Percentiles rank a stretch among this genome's conserved stretches.
Evolutionary conservation across 2,888 invertebrate species (phyloP).

Genomic region (Troilus luridus): DNA sequence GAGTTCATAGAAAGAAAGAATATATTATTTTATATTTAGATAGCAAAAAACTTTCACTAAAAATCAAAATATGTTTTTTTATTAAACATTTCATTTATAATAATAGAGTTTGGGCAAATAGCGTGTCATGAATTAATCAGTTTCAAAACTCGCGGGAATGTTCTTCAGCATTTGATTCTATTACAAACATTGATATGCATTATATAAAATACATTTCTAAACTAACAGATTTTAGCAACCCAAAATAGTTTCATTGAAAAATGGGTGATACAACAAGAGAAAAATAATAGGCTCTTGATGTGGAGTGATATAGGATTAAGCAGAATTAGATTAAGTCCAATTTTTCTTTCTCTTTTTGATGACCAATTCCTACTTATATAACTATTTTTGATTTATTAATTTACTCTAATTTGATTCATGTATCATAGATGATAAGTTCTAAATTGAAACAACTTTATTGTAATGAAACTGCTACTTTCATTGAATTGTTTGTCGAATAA

Average conservation of each 20-base stretch:
- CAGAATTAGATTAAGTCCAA: not conserved
- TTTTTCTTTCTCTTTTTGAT: not conserved
- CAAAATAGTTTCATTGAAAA: not conserved
- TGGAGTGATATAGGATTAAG: not conserved
- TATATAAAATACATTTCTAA: not conserved
- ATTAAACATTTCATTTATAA: slow-evolving; percentile 1
- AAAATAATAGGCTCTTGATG: not conserved
- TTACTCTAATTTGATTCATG: not conserved
- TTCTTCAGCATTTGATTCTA: not conserved
- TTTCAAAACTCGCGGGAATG: not conserved
- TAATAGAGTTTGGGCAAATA: not conserved
- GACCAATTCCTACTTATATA: not conserved
- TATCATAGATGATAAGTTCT: not conserved
- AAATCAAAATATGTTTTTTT: not conserved
- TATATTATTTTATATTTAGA: not conserved
- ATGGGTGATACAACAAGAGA: too few species aligned
- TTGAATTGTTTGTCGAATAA: not conserved
- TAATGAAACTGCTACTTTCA: too few species aligned
- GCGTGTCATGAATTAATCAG: not conserved
- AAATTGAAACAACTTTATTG: not conserved
- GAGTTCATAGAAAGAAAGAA: not conserved
- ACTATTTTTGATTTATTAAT: not conserved
- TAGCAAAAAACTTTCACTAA: not conserved
- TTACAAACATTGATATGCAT: not conserved
- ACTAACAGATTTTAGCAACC: not conserved